Evolutionary conservation across 2,888 invertebrate species (phyloP), one percentile per base, ranked within the genome.

Genomic region (Eilema griseolum): DNA sequence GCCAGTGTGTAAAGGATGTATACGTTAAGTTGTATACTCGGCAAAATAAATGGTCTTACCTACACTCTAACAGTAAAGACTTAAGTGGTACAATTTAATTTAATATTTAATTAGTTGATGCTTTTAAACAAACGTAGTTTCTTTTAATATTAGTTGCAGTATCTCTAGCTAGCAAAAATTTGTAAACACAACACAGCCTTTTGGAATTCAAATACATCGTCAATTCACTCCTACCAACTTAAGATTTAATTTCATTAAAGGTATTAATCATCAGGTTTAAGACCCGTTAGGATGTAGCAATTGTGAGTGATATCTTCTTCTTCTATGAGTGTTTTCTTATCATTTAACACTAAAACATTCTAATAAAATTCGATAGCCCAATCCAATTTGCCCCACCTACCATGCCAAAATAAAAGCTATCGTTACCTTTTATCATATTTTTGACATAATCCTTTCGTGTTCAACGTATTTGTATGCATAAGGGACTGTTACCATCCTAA

Each of bases 391-490:
- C 23, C 20, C n/a, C 11, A 23, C 16, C 62, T 20, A 26, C n/a
- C 31, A 12, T 20, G 20, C 26, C 57, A 37, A 70, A 70, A 41
- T 57, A 63, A 56, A 56, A 56, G 8, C 20, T n/a, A 4, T 26
- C 33, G 26, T 68, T 41, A 20, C 5, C 57, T 16, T 11, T 31
- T 62, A 62, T 61, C 60, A 60, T 63, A 64, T 46, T 57, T 62
- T 24, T 63, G n/a, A 23, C 61, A 16, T 64, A 33, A 64, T 28
- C 60, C 66, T 66, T 75, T 70, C 69, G 75, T 71, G 65, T 37
- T n/a, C 5, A 41, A 41, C 64, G 57, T 57, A 70, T 71, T 71
- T 76, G 23, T 70, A 67, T 67, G 60, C 52, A 56, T 59, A 69
- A 16, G 33, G 10, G 20, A 37, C 24, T 52, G 23, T n/a, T 70